Base-by-base conservation (phyloP, 2,797 vertebrate species). In the Emydoidea blandingii region DNA sequence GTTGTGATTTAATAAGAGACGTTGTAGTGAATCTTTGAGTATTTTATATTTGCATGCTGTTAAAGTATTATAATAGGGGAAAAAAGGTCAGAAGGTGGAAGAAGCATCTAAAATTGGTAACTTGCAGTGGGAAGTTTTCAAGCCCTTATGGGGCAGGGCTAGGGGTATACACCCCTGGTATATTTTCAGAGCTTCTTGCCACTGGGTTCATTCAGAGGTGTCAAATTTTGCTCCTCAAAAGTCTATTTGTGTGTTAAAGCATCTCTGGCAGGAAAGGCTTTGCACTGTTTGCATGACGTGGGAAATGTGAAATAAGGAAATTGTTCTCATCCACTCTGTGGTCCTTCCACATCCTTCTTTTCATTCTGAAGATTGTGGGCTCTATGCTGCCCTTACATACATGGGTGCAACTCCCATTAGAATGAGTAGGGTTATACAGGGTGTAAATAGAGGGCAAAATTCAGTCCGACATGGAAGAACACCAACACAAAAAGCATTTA, bases 401-500 rank as follows among this genome's bases (percentile, higher is more conserved):
- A 44, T 14, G 5, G 37, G 15, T 18, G 16, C 27, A 31, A 5
- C 76, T 83, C 79, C 0, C 0, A 12, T 53, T 84, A 47, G 41
- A 7, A 3, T 0, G 0, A 0, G 44, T 49, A 85, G 87, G 87
- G 34, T 57, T 37, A 37, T 34, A 4, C 56, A 27, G 53, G 54
- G 37, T 19, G 15, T 41, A 31, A 59, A 5, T 10, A 21, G 37
- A 29, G 27, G 41, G 14, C 27, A 1, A 25, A 65, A 44, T 21
- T 27, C n/a, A 6, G 4, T 78, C 23, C 4, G 4, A 0, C 0
- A 3, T 29, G 12, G 19, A 79, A 41, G 54, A 59, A 18, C 18
- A 57, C 9, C 27, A 47, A 19, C 54, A 57, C 12, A 11, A 37
- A 19, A 47, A 23, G 53, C 53, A 65, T 50, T 57, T 53, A 2